These are phyloP conservation scores for Chloromyia formosa DNA, from an alignment of 2,888 invertebrate genomes.

Conservation along the genomic window DNA sequence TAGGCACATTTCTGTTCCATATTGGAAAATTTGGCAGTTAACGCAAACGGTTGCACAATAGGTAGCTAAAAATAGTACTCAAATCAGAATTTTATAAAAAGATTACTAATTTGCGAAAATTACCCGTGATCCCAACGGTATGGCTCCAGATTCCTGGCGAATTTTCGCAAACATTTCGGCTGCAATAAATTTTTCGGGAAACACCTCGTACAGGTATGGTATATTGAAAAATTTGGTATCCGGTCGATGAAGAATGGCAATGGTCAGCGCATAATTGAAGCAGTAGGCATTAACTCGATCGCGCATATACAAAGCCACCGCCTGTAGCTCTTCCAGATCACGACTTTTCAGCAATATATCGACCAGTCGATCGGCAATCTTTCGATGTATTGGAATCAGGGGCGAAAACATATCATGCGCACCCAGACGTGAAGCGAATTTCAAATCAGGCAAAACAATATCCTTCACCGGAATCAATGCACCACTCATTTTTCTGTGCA, in stretches of 20 bases:
- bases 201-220: slow-evolving; percentile 75
- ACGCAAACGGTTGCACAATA: slow-evolving; percentile 72
- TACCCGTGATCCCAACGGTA: slow-evolving; percentile 64
- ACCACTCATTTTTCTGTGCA: slow-evolving; percentile 21
- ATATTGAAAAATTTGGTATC: slow-evolving; percentile 64
- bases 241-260: slow-evolving; percentile 70
- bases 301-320: slow-evolving; percentile 72
- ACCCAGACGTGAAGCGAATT: slow-evolving; percentile 17
- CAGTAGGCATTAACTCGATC: slow-evolving; percentile 77
- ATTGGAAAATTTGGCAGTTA: slow-evolving; percentile 73
- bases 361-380: slow-evolving; percentile 73
- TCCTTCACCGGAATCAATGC: slow-evolving; percentile 61
- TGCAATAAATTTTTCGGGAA: slow-evolving; percentile 81
- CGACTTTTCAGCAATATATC: slow-evolving; percentile 71
- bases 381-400: slow-evolving; percentile 75
- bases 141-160: slow-evolving; percentile 71
- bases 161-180: slow-evolving; percentile 72
- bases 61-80: slow-evolving; percentile 58
- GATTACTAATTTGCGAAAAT: slow-evolving; percentile 58
- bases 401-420: slow-evolving; percentile 67
- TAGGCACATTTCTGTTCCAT: slow-evolving; percentile 79
- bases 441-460: slow-evolving; percentile 62
- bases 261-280: slow-evolving; percentile 77
- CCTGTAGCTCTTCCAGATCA: slow-evolving; percentile 70
- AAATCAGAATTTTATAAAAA: not conserved